Base-by-base conservation (phyloP, 1,140 invertebrate genomes). In the Orchestia grillus region DNA sequence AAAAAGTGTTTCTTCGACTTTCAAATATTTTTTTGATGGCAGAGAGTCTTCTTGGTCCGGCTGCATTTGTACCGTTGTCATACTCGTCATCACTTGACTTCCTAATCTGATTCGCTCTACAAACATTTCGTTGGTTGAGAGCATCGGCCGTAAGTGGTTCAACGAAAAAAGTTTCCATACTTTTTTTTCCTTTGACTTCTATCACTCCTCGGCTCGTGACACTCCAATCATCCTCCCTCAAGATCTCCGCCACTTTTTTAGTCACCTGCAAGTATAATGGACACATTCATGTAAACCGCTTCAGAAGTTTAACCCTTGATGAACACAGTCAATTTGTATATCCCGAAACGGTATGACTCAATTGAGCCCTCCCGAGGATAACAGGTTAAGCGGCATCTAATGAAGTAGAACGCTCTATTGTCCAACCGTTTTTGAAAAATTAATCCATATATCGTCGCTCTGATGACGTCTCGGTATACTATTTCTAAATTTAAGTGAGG, bases 161-260 rank as follows among this genome's bases (percentile, higher is more conserved):
- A 45, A 97, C 96, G 95, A 97, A 97, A 96, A 97, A 98, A 16
- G 97, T 98, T 11, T 97, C 97, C 97, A 98, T 97, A 36, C 97
- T 97, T 16, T 97, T 97, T 97, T 97, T 98, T 4, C 97, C 97
- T 97, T 98, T 98, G 62, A 97, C 97, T 88, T 97, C 97, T 4
- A 97, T 97, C 40, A 97, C 96, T 0, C 97, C 97, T 42, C 97
- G 97, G 95, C 97, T 96, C 53, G 96, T 77, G 28, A 97, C 96
- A 36, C 40, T 90, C 96, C 97, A 97, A 11, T 97, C 97, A 4
- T 96, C 41, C 8, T 96, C 96, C 28, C 95, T 43, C 36, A 96
- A 95, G 91, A 96, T 96, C 40, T 96, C 47, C 23, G 96, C 96
- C n/a, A 96, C 96, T 41, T 77, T 87, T 36, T 95, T 23, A 36